phyloP scores from a whole-genome alignment of 2,113 vertebrate species.

The Zosterops pallidus region DNA sequence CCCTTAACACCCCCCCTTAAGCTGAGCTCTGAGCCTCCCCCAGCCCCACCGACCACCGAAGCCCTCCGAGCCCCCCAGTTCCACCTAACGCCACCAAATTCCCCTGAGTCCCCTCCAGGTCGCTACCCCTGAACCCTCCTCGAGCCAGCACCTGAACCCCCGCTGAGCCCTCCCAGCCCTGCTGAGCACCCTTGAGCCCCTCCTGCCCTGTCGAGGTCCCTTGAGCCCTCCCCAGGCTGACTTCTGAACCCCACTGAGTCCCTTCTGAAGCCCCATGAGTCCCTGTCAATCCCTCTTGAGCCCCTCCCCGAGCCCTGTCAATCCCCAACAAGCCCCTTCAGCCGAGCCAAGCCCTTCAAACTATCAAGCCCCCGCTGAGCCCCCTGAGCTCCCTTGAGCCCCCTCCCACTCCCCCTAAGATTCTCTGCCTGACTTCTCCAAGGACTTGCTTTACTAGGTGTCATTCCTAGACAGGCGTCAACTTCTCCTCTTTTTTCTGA shows the following conservation, averaged over 20 bases:
- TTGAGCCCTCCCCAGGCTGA: background rate
- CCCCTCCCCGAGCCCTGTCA: no score
- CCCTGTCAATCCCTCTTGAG: background rate
- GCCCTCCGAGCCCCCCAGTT: no score
- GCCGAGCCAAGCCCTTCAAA: background rate
- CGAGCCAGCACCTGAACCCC: background rate
- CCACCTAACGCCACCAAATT: background rate
- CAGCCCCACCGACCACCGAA: background rate
- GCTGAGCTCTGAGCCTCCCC: background rate
- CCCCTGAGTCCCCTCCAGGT: background rate
- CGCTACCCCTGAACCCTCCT: background rate
- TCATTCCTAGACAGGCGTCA: accelerated
- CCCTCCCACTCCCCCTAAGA: accelerated
- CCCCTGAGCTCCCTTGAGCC: background rate
- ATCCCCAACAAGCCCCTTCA: background rate
- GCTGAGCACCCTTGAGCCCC: background rate
- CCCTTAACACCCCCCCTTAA: background rate
- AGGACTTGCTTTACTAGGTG: accelerated
- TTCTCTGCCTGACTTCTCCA: background rate
- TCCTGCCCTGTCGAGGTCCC: no score
- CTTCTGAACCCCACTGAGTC: background rate
- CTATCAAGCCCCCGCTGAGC: background rate
- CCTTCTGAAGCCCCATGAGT: background rate
- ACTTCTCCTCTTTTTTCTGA: background rate
- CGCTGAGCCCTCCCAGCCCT: background rate